Conservation (phyloP, 2,888 invertebrate genomes). For the Oxystoma pomonae region DNA sequence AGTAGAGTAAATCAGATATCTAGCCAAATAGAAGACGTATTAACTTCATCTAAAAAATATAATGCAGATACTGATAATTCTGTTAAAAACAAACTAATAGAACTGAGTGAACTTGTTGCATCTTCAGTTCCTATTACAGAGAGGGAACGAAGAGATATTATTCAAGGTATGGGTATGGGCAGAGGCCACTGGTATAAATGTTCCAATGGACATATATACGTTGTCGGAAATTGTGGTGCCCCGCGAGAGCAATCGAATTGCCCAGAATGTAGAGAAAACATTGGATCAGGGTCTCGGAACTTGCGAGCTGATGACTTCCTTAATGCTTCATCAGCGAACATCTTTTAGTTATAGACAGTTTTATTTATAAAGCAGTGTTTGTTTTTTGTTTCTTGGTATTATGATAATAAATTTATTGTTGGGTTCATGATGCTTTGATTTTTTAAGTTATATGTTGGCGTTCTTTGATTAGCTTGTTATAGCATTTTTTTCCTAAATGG, state of each 20-base stretch:
- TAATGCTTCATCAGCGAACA: no score
- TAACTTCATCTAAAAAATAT: background rate
- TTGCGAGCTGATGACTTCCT: no score
- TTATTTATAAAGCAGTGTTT: no score
- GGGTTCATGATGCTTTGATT: no score
- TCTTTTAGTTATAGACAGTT: no score
- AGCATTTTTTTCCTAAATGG: no score
- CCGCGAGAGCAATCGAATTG: conserved; percentile 54
- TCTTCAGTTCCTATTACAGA: conserved; percentile 13
- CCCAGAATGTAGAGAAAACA: conserved; percentile 49
- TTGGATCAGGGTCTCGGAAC: no score
- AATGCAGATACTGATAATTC: background rate
- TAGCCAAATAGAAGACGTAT: background rate
- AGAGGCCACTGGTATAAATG: conserved; percentile 70
- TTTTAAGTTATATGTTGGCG: no score
- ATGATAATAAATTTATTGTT: no score
- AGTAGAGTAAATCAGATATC: no score
- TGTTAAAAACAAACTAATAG: background rate
- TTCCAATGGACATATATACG: conserved; percentile 64
- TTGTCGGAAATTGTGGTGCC: conserved; percentile 64
- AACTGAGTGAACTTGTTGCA: background rate
- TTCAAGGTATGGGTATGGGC: conserved; percentile 53
- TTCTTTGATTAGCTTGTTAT: no score
- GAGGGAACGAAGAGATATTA: conserved; percentile 45
- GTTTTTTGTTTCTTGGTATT: no score